phyloP scores from a whole-genome alignment of 2,797 vertebrate species.

The Basileuterus tristriatus region DNA sequence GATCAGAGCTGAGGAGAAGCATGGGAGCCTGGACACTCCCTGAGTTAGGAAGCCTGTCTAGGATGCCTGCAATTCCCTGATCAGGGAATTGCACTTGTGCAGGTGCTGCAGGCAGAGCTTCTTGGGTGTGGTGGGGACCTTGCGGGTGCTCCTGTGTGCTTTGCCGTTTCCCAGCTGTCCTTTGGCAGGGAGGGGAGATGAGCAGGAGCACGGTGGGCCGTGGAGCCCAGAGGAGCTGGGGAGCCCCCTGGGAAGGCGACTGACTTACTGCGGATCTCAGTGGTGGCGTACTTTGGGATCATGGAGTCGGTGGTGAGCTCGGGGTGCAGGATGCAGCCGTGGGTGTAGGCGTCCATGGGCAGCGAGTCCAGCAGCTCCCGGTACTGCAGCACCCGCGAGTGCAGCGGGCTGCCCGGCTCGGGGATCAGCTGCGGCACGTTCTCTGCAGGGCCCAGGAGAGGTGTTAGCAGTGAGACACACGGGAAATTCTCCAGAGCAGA shows the following conservation, averaged over 20 bases:
- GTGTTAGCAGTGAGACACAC: background rate
- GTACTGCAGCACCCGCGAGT: conserved; percentile 91
- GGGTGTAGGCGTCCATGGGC: conserved; percentile 98
- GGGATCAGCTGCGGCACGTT: conserved; percentile 90
- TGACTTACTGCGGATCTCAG: conserved; percentile 99
- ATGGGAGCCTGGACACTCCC: fast-evolving
- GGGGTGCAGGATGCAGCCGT: conserved; percentile 98
- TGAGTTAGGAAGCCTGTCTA: background rate
- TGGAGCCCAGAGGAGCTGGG: background rate
- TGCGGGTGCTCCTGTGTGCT: background rate
- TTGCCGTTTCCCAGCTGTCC: background rate
- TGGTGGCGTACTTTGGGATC: conserved; percentile 99
- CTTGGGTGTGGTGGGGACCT: no score
- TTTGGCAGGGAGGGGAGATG: fast-evolving
- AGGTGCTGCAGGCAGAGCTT: no score
- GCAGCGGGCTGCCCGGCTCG: conserved; percentile 83
- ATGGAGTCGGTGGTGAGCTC: conserved; percentile 99
- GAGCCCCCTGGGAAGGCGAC: conserved; percentile 66
- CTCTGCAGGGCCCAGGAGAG: conserved; percentile 73
- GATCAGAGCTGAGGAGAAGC: background rate
- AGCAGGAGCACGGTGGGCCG: background rate
- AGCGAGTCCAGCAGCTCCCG: conserved; percentile 92
- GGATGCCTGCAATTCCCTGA: background rate
- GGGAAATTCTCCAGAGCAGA: background rate
- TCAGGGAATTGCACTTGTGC: no score